Evolutionary conservation across 2,797 vertebrate genomes (phyloP).

Genomic region (Tympanoctomys barrerae): DNA sequence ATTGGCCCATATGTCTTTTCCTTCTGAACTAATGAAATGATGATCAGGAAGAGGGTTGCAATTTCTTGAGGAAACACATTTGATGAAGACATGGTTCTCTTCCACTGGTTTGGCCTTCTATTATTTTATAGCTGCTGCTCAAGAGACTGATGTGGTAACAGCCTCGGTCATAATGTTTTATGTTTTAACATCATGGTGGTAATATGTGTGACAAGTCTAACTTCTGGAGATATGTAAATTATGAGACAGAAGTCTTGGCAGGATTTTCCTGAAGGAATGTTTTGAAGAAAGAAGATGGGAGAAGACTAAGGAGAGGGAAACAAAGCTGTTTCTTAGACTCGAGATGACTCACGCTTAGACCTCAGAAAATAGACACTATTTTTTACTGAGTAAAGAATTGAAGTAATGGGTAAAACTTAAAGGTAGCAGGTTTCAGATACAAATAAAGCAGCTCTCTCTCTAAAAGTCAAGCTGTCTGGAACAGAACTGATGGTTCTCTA

Average conservation of each 20-base stretch:
- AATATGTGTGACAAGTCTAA: not conserved
- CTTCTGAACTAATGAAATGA: slow-evolving; percentile 35
- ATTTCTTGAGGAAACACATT: not conserved
- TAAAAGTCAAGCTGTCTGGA: not conserved
- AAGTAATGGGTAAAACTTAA: slow-evolving; percentile 12
- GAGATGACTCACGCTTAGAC: not conserved
- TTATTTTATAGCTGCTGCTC: slow-evolving; percentile 20
- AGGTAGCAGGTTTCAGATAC: not conserved
- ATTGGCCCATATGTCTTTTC: not conserved
- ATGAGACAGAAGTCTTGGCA: slow-evolving; percentile 13
- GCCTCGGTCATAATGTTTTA: not conserved
- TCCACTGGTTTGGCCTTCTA: slow-evolving; percentile 20
- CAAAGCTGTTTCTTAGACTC: slow-evolving; percentile 40
- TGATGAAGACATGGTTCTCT: not conserved
- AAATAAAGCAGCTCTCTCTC: slow-evolving; percentile 19
- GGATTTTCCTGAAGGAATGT: slow-evolving; percentile 48
- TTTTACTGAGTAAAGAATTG: slow-evolving; percentile 43
- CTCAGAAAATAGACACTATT: not conserved
- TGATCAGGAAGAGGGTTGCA: not conserved
- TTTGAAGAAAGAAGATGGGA: slow-evolving; percentile 8
- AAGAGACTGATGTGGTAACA: slow-evolving; percentile 12
- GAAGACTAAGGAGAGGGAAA: slow-evolving; percentile 38
- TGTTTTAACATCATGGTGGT: slow-evolving; percentile 28
- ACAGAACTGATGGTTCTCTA: not conserved
- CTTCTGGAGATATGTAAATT: slow-evolving; percentile 38